Conservation (phyloP, 2,797 vertebrate species). For the Stomatorhinus walkeri region DNA sequence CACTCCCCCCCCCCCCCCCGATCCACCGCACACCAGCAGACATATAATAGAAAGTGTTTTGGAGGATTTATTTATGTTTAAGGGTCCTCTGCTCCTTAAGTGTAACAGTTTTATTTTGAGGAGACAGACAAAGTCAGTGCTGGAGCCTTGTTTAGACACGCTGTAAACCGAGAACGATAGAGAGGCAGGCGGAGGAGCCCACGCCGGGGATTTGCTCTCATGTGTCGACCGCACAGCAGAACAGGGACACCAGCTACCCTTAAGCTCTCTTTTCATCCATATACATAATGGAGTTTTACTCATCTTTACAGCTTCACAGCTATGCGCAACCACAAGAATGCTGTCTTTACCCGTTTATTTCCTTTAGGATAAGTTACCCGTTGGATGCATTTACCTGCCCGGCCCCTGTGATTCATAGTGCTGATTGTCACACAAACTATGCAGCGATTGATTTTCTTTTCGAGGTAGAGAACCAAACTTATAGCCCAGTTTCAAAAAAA, state of each 20-base stretch:
- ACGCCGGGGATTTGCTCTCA: neutral
- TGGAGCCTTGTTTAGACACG: neutral
- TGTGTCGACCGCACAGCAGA: neutral
- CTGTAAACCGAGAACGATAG: neutral
- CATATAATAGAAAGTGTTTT: neutral
- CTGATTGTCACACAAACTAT: neutral
- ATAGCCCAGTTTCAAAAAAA: neutral
- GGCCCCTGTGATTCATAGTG: neutral
- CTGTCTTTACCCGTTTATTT: neutral
- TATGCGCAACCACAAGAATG: neutral
- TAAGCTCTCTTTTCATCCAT: neutral
- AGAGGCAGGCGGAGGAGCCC: neutral
- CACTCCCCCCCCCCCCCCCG: neutral
- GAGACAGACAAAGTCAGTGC: neutral
- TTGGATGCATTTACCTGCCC: neutral
- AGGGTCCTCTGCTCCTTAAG: neutral
- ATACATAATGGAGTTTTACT: neutral
- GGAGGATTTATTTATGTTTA: neutral
- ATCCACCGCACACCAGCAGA: neutral
- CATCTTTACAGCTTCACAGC: neutral
- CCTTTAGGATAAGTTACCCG: neutral
- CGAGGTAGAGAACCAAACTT: neutral
- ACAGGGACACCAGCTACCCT: neutral
- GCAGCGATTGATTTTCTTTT: neutral
- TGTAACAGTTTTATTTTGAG: neutral